Evolutionary conservation across 2,797 vertebrate genomes (phyloP).

Genomic region (Etheostoma nigrum): DNA sequence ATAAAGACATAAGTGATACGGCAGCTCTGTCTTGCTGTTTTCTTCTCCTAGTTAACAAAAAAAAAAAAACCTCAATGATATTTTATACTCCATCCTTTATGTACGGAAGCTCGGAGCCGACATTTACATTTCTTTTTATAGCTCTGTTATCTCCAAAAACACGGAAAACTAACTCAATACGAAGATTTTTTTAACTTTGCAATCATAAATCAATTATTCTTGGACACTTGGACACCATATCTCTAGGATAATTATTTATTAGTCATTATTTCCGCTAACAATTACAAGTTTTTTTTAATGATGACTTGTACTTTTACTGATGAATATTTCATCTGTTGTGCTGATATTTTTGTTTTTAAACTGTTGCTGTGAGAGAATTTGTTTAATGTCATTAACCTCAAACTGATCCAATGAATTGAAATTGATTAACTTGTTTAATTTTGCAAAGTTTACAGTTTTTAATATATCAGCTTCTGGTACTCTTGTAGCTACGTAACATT

Average conservation of each 20-base stretch:
- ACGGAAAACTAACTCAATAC: not conserved
- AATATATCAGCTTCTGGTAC: not conserved
- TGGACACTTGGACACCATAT: not conserved
- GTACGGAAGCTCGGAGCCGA: conserved; percentile 13
- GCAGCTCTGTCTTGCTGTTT: conserved; percentile 58
- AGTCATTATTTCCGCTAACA: not conserved
- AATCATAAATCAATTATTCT: not conserved
- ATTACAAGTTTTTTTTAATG: not conserved
- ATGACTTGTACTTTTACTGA: not conserved
- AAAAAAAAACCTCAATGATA: not conserved
- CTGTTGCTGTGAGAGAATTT: not conserved
- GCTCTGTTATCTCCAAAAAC: not conserved
- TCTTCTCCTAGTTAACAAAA: conserved; percentile 29
- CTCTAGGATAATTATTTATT: not conserved
- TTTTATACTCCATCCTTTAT: not conserved
- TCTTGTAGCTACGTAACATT: not conserved
- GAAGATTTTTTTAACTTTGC: not conserved
- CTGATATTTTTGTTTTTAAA: not conserved
- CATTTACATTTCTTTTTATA: not conserved
- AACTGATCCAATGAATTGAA: not conserved
- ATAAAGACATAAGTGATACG: conserved; percentile 66
- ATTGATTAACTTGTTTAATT: not conserved
- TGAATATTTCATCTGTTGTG: not conserved
- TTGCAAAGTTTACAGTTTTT: too few relatives aligned
- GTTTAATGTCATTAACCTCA: not conserved